Conservation (phyloP, 2,888 invertebrate genomes). For the Clanis bilineata region DNA sequence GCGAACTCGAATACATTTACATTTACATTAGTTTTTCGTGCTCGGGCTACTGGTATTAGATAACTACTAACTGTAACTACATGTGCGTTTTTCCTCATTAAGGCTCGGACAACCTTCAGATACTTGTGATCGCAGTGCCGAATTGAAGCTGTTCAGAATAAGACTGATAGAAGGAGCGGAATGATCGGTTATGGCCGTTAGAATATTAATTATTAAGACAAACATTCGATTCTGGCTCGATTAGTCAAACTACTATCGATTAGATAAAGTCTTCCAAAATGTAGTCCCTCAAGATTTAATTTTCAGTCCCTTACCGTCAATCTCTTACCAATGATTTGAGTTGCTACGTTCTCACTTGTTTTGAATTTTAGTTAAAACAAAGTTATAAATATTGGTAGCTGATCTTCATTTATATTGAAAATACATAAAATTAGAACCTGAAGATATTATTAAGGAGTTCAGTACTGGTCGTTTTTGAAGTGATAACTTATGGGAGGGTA, state of each 20-base stretch:
- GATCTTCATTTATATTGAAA: too few species aligned
- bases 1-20: too few species aligned
- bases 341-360: neutral
- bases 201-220: conserved; percentile 25
- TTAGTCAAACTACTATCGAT: conserved; percentile 25
- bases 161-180: conserved; percentile 47
- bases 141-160: conserved; percentile 37
- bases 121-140: conserved; percentile 24
- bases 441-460: too few species aligned
- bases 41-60: too few species aligned
- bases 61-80: too few species aligned
- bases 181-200: conserved; percentile 25
- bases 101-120: neutral
- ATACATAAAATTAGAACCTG: too few species aligned
- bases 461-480: too few species aligned
- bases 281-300: conserved; percentile 13
- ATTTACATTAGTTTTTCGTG: too few species aligned
- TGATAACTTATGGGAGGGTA: too few species aligned
- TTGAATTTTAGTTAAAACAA: neutral
- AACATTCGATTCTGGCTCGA: conserved; percentile 31
- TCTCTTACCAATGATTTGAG: neutral
- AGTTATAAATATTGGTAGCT: too few species aligned
- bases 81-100: neutral
- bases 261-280: conserved; percentile 52
- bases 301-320: too few species aligned